A percentile compares a stretch with the other conserved stretches of the same genome.
phyloP scores from a whole-genome alignment of 1,140 invertebrate genomes.

The Pemphigus obesinymphae region DNA sequence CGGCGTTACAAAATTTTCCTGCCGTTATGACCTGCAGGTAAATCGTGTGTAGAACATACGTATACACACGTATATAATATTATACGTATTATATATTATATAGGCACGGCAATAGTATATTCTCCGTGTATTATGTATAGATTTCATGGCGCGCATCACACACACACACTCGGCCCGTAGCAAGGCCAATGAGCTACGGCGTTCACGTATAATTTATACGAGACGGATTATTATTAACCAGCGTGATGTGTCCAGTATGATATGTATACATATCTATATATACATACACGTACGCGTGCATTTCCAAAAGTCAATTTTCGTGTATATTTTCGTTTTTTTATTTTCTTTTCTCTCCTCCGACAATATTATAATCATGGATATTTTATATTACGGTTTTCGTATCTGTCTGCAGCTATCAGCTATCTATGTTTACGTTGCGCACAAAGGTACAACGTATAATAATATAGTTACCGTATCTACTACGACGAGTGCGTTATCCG shows the following conservation, averaged over 20 bases:
- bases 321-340: neutral
- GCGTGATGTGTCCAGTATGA: neutral
- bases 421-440: no score
- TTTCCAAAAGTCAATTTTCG: neutral
- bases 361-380: no score
- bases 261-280: neutral
- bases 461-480: no score
- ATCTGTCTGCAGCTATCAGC: neutral
- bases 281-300: neutral
- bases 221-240: neutral
- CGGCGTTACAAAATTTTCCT: conserved; percentile 28
- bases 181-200: neutral
- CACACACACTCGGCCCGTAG: neutral
- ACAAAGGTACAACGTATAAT: no score
- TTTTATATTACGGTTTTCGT: neutral
- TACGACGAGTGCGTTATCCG: no score
- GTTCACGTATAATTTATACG: neutral
- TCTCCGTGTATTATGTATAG: neutral
- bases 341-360: no score
- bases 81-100: neutral
- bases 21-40: conserved; percentile 33
- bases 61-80: neutral
- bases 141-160: neutral
- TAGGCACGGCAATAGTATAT: neutral
- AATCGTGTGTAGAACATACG: conserved; percentile 17